Percentiles rank a stretch among this genome's conserved stretches.
Conservation (phyloP, 2,113 vertebrate genomes). For the Thinocorus orbignyianus region DNA sequence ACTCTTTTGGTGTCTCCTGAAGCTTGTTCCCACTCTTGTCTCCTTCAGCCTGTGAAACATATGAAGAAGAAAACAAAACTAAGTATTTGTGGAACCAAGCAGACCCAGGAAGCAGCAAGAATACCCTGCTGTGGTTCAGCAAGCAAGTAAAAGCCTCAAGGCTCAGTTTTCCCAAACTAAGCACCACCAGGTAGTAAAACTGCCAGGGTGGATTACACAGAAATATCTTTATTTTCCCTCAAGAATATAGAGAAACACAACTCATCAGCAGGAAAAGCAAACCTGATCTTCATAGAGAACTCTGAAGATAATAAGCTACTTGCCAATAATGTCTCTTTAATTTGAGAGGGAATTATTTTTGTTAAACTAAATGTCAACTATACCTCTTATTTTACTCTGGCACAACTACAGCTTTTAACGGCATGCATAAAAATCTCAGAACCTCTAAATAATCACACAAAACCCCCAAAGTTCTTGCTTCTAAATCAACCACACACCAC, state of each 20-base stretch:
- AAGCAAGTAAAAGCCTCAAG: background rate
- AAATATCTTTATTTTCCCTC: background rate
- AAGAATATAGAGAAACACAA: background rate
- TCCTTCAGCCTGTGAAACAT: conserved; percentile 67
- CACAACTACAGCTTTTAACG: background rate
- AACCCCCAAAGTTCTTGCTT: background rate
- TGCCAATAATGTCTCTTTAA: background rate
- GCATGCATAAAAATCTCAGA: background rate
- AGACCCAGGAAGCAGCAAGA: background rate
- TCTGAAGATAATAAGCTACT: background rate
- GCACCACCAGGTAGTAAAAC: background rate
- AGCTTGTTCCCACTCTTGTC: conserved; percentile 57
- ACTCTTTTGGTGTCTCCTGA: conserved; percentile 45
- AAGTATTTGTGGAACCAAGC: background rate
- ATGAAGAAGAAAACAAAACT: background rate
- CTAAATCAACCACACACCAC: background rate
- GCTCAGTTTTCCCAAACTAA: background rate
- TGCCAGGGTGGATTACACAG: background rate
- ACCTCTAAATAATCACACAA: background rate
- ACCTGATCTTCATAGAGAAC: background rate
- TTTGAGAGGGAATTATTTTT: background rate
- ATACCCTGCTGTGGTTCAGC: background rate
- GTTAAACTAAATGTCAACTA: background rate
- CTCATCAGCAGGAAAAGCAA: background rate
- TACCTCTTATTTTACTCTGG: background rate